Evolutionary conservation across 2,888 invertebrate genomes (phyloP).

Genomic region (Agriopis marginaria): DNA sequence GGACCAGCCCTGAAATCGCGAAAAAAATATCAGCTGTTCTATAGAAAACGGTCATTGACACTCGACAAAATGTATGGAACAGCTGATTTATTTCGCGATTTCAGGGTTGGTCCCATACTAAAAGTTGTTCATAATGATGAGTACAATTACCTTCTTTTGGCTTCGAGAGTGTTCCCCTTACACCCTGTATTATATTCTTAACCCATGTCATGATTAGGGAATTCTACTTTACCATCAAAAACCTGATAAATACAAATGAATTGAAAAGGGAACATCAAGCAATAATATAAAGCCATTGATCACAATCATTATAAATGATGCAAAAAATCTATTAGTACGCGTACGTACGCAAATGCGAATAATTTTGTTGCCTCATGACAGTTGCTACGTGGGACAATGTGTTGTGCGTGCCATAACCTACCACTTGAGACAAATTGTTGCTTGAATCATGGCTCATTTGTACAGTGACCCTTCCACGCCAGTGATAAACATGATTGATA

Average conservation of each 20-base stretch:
- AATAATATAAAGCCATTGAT: neutral
- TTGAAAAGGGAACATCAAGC: neutral
- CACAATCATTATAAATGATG: neutral
- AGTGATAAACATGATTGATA: conserved; percentile 1
- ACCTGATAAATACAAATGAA: neutral
- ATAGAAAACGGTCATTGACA: too few relatives aligned
- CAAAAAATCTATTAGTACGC: neutral
- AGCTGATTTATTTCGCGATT: too few relatives aligned
- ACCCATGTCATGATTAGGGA: too few relatives aligned
- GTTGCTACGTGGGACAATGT: neutral
- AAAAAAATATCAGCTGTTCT: too few relatives aligned
- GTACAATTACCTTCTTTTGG: too few relatives aligned
- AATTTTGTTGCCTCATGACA: neutral
- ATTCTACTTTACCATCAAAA: neutral
- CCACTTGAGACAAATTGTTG: conserved; percentile 27
- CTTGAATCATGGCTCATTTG: conserved; percentile 13
- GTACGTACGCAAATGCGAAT: neutral
- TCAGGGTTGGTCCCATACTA: too few relatives aligned
- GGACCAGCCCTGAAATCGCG: too few relatives aligned
- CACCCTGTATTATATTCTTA: too few relatives aligned
- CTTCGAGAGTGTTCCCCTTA: too few relatives aligned
- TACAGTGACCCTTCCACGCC: conserved; percentile 5
- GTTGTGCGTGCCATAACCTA: conserved; percentile 18
- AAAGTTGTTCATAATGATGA: too few relatives aligned
- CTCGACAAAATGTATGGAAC: too few relatives aligned